Evolutionary conservation across 2,888 invertebrate genomes (phyloP), one percentile per base, ranked within the genome.

Genomic region (Oligia latruncula): DNA sequence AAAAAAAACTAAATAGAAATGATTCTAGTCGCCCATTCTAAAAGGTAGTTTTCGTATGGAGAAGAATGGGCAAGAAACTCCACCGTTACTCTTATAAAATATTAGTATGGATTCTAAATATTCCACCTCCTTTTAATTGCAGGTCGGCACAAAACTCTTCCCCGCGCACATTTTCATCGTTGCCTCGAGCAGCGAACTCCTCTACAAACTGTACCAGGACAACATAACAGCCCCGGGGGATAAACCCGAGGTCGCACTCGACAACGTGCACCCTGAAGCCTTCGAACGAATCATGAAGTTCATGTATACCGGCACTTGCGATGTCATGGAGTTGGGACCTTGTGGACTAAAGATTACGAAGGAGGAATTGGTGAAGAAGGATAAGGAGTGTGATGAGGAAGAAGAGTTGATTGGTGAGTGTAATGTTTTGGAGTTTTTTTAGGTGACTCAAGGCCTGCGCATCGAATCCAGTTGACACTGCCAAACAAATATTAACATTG

Each of bases 161-260:
- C 97, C 98, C 0, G 98, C 98, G 0, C 99, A 99, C 93, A 97
- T 97, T 87, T 98, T 97, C 93, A 97, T 99, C 74, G 92, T 99
- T 0, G 97, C 98, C 0, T 97, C 97, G 0, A 97, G 97, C 84
- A 98, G 98, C 81, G 97, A 97, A 13, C 97, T 97, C 40, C 96
- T 98, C 13, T 97, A 97, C 87, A 97, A 97, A 80, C 88, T 97
- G 4, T 97, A 98, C 81, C 91, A 93, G 78, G 95, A 97, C 11
- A 87, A 93, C 46, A 92, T 90, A 82, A 90, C 86, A 23, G 86
- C 74, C 23, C 90, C 82, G 20, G 97, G 88, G 74, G 95, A 86
- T 79, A 96, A 90, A 92, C 95, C 95, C 0, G 91, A 93, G 0
- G 91, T 98, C 0, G 88, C 92, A 35, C 90, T 98, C 8, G 95